Percentiles rank a stretch among this genome's conserved stretches.
phyloP scores from a whole-genome alignment of 2,888 invertebrate genomes.

The Phorcus lineatus region DNA sequence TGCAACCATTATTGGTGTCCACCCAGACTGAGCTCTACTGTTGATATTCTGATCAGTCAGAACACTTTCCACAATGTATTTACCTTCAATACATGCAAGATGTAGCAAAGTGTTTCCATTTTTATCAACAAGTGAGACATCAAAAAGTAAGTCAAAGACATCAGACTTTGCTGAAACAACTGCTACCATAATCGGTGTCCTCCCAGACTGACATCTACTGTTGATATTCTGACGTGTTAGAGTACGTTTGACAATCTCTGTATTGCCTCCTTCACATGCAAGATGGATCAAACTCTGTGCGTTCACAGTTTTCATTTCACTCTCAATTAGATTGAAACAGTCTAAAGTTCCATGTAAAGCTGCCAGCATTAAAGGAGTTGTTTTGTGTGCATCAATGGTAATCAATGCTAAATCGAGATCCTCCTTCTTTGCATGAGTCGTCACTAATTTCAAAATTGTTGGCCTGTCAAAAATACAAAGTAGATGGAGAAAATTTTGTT shows the following conservation, averaged over 20 bases:
- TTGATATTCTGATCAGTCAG: too few species aligned
- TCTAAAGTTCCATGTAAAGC: background rate
- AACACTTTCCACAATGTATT: too few species aligned
- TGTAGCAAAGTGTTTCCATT: too few species aligned
- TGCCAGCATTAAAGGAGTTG: background rate
- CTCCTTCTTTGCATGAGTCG: background rate
- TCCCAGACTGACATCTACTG: background rate
- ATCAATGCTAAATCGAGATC: background rate
- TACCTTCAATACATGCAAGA: background rate
- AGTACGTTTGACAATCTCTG: background rate
- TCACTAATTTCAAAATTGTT: too few species aligned
- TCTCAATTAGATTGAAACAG: background rate
- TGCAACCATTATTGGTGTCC: too few species aligned
- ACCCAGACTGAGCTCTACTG: too few species aligned
- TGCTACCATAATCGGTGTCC: background rate
- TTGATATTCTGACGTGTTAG: too few species aligned
- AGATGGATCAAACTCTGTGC: background rate
- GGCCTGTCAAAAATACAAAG: too few species aligned
- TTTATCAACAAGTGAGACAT: background rate
- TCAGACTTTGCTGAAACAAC: background rate
- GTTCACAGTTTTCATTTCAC: background rate
- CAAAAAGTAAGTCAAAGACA: background rate
- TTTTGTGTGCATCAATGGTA: background rate
- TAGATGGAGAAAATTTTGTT: too few species aligned
- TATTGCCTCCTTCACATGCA: background rate